phyloP scores from a whole-genome alignment of 35 echinoderm and acorn worm genomes.

The Apostichopus japonicus region DNA sequence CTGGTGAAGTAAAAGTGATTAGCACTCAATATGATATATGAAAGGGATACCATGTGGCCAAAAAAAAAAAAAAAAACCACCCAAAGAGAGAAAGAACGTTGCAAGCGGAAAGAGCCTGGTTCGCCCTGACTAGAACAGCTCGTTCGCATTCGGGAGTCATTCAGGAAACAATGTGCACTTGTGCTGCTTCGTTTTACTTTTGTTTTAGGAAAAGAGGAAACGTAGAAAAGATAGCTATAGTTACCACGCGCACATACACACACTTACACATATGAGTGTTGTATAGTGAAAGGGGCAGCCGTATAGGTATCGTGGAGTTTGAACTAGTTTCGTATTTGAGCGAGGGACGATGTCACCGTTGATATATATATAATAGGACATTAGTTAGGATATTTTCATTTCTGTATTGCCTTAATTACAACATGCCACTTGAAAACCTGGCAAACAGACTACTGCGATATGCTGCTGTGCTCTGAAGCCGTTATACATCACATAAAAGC shows the following conservation, averaged over 20 bases:
- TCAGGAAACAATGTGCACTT: constrained; percentile 52
- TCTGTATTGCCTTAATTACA: too few species aligned
- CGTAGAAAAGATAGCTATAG: constrained; percentile 42
- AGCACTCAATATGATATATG: background rate
- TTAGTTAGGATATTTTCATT: too few species aligned
- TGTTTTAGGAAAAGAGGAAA: constrained; percentile 36
- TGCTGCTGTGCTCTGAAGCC: too few species aligned
- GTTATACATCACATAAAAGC: background rate
- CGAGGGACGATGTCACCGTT: too few species aligned
- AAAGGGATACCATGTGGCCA: background rate
- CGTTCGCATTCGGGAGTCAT: constrained; percentile 10
- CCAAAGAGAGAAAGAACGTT: background rate
- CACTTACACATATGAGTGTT: background rate
- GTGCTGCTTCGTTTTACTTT: constrained; percentile 52
- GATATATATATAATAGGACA: too few species aligned
- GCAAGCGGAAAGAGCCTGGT: constrained; percentile 45
- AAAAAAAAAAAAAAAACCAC: background rate
- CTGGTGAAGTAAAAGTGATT: constrained; percentile 1
- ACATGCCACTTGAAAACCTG: too few species aligned
- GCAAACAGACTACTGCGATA: too few species aligned
- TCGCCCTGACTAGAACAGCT: constrained; percentile 12
- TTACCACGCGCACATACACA: too few species aligned
- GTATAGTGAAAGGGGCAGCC: background rate
- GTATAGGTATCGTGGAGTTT: too few species aligned
- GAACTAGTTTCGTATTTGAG: too few species aligned